phyloP scores from a whole-genome alignment of 1,140 invertebrate genomes.

The Ruditapes philippinarum region DNA sequence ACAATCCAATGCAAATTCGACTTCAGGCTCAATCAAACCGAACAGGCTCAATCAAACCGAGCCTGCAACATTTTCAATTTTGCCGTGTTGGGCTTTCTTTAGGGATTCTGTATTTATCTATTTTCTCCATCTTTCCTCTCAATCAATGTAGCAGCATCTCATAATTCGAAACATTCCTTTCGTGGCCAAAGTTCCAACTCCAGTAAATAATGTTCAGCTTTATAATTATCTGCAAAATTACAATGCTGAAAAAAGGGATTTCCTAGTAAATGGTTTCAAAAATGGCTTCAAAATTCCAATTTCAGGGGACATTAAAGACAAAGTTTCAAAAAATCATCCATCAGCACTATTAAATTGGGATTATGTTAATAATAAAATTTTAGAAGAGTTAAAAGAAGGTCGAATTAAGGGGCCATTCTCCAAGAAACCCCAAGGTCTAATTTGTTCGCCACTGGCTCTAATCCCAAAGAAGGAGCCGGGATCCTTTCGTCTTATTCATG shows the following conservation, averaged over 20 bases:
- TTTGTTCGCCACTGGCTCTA: constrained; percentile 33
- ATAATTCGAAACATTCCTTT: background rate
- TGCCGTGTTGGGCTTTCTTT: no score
- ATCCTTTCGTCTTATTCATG: constrained; percentile 29
- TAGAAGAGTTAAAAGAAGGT: background rate
- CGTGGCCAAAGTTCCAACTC: background rate
- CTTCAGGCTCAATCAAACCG: no score
- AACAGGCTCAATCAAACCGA: no score
- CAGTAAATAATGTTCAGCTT: background rate
- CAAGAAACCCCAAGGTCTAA: background rate
- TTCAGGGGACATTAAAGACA: no score
- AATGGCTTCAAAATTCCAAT: background rate
- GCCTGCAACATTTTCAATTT: no score
- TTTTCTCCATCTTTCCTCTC: background rate
- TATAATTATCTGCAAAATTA: background rate
- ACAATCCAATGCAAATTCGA: background rate
- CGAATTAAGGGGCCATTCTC: background rate
- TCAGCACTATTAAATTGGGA: background rate
- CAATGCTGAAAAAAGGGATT: background rate
- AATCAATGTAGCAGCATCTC: no score
- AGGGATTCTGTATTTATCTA: no score
- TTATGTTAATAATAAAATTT: background rate
- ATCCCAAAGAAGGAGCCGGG: constrained; percentile 4
- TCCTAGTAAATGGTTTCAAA: background rate
- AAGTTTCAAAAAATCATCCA: background rate